Percentiles rank a stretch among this genome's conserved stretches.
phyloP scores from a whole-genome alignment of 2,888 invertebrate genomes.

The Amphipoea lucens region DNA sequence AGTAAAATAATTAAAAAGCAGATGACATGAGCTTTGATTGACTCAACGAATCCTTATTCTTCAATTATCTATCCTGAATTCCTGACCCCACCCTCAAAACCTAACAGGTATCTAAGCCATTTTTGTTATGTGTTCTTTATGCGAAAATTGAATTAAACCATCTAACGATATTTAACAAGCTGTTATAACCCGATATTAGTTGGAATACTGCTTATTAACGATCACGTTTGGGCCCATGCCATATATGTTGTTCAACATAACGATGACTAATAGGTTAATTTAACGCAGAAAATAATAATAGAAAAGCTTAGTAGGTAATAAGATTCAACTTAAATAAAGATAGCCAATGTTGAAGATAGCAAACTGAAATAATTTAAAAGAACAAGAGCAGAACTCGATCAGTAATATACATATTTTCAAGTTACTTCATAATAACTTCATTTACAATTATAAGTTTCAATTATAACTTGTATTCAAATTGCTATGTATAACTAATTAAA shows the following conservation, averaged over 20 bases:
- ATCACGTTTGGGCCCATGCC: slow-evolving; percentile 39
- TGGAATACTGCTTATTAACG: slow-evolving; percentile 19
- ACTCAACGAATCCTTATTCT: neutral
- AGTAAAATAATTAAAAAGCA: neutral
- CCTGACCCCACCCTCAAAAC: neutral
- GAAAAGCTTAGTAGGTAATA: neutral
- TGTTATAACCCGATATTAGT: slow-evolving; percentile 31
- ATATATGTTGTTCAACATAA: neutral
- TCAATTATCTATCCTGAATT: neutral
- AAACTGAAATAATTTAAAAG: neutral
- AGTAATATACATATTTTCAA: neutral
- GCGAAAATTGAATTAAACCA: neutral
- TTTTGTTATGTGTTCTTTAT: slow-evolving; percentile 8
- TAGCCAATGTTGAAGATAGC: no score
- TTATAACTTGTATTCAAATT: neutral
- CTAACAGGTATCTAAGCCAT: neutral
- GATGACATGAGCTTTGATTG: neutral
- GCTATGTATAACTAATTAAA: neutral
- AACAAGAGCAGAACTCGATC: neutral
- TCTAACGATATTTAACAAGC: slow-evolving; percentile 29
- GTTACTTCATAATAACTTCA: neutral
- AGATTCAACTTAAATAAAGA: neutral
- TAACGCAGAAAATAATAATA: neutral
- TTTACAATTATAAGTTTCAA: neutral
- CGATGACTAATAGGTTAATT: no score